Evolutionary conservation across 2,888 invertebrate genomes (phyloP).

Genomic region (Acrocyrtus sp.): DNA sequence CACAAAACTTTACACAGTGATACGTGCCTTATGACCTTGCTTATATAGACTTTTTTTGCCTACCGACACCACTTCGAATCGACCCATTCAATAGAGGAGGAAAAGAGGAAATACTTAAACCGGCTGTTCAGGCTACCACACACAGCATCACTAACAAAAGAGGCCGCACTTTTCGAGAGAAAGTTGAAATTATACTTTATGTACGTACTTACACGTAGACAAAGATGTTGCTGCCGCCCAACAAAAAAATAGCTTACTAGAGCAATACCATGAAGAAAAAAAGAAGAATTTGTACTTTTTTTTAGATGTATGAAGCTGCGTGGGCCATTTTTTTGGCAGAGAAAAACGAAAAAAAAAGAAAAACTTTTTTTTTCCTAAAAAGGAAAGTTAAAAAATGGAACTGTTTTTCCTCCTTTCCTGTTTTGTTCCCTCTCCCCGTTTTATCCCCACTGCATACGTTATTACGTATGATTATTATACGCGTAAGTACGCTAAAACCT

Average conservation of each 20-base stretch:
- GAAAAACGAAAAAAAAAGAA: slow-evolving; percentile 7
- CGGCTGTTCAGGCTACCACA: no score
- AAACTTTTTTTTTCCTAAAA: slow-evolving; percentile 3
- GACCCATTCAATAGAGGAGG: no score
- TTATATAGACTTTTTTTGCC: no score
- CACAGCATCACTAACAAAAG: no score
- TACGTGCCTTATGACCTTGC: no score
- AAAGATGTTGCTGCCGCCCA: neutral
- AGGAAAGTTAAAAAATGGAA: neutral
- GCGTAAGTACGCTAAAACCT: no score
- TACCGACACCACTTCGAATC: no score
- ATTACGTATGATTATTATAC: neutral
- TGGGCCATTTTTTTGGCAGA: slow-evolving; percentile 34
- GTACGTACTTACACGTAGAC: no score
- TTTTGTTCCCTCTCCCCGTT: neutral
- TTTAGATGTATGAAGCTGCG: slow-evolving; percentile 22
- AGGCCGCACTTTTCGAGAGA: no score
- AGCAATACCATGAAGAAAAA: neutral
- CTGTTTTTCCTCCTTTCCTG: neutral
- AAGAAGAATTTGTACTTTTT: slow-evolving; percentile 14
- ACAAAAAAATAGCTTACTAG: neutral
- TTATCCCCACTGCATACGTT: neutral
- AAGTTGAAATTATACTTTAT: no score
- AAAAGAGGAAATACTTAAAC: no score
- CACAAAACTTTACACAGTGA: no score